Evolutionary conservation across 2,888 invertebrate species (phyloP), one percentile per base, ranked within the genome.

Genomic region (Orthosia cruda): DNA sequence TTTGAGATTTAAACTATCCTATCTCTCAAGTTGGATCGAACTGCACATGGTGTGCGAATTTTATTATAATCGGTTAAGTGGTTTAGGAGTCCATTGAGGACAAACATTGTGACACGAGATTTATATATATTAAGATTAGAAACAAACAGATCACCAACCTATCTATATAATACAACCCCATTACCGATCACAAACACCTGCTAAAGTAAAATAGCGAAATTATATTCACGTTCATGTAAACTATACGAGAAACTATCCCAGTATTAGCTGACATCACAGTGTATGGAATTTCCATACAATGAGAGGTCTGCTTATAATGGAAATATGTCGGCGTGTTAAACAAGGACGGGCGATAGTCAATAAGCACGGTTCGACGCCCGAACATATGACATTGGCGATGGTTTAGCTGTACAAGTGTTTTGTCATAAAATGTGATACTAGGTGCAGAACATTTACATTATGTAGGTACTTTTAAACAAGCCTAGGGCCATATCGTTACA

Each of bases 201-300:
- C 62, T 66, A 80, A 52, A 47, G 23, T n/a, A 77, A 57, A 74
- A 69, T 74, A 61, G 20, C 47, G 15, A 23, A n/a, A 49, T 74
- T 74, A 61, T 61, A 55, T 40, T 32, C 64, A 65, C 23, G 26
- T 32, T 40, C n/a, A 66, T 62, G 66, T 26, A 75, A 26, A 32
- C 4, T 61, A n/a, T 32, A 32, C 5, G 32, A 32, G 40, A 1
- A 32, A 20, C 26, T 4, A 13, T 12, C 32, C n/a, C 16, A 62
- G 61, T 54, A 20, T 13, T 32, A 23, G 12, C 55, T 23, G 15
- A 32, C 55, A 32, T n/a, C 50, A 15, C 3, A n/a, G 3, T 23
- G 15, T 45, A n/a, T 12, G 2, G 11, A 9, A 11, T 23, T 16
- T 13, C 7, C 12, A 16, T 52, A 52, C 23, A n/a, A n/a, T 18